These are phyloP conservation scores for Punctoribates punctum DNA, from an alignment of 2,888 invertebrate species.

Conservation along the genomic window DNA sequence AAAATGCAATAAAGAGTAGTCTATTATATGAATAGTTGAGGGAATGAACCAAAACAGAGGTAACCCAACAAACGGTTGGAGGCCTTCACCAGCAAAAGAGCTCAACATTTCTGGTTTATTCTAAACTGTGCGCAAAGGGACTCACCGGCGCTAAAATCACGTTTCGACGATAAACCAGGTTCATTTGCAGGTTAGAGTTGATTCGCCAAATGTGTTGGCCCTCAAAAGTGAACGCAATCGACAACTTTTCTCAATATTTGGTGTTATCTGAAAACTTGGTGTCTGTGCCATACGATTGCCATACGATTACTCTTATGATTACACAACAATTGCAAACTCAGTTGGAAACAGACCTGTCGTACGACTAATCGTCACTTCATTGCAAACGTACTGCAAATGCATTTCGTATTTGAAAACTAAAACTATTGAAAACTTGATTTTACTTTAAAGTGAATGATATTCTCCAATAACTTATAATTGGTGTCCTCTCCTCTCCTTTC, in stretches of 20 bases:
- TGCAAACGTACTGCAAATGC: background rate
- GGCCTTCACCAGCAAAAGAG: background rate
- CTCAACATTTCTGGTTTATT: background rate
- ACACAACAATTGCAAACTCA: background rate
- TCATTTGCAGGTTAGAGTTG: background rate
- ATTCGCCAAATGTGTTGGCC: constrained; percentile 12
- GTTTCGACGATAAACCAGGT: constrained; percentile 8
- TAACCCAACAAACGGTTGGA: constrained; percentile 12
- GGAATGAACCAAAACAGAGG: constrained; percentile 14
- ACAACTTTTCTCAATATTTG: background rate
- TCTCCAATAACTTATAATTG: background rate
- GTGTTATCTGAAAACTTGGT: background rate
- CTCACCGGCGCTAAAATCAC: background rate
- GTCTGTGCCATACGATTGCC: background rate
- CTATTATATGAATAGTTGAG: constrained; percentile 3
- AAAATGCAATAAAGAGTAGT: constrained; percentile 23
- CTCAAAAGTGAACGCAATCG: background rate
- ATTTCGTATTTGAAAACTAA: background rate
- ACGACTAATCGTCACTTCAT: background rate
- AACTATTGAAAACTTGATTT: background rate
- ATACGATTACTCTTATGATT: background rate
- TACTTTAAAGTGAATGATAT: background rate
- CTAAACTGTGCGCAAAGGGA: background rate
- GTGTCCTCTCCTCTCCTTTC: background rate
- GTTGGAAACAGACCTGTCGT: background rate